phyloP scores from a whole-genome alignment of 2,113 vertebrate species.

The Gila orcuttii region DNA sequence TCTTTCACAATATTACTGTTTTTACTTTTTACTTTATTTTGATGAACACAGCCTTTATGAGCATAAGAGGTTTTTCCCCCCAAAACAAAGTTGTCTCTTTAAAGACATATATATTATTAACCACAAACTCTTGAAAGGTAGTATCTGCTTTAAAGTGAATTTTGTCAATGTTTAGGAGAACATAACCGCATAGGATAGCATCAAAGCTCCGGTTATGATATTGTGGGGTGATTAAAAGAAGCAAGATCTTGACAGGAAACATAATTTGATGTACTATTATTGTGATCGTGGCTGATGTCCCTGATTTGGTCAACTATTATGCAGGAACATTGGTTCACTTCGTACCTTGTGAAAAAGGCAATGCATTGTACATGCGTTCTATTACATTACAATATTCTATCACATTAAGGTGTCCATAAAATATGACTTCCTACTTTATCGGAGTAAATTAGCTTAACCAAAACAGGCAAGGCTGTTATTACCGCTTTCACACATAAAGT shows the following conservation, averaged over 20 bases:
- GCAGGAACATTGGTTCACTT: not conserved
- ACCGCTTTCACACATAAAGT: conserved; percentile 31
- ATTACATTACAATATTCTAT: conserved; percentile 31
- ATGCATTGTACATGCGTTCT: conserved; percentile 32
- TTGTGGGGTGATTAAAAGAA: not conserved
- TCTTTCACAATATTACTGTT: not conserved
- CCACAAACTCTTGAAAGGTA: not conserved
- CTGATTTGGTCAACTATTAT: conserved; percentile 38
- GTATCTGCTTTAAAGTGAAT: not conserved
- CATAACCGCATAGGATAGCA: not conserved
- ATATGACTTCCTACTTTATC: conserved; percentile 38
- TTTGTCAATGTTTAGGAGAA: not conserved
- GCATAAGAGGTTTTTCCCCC: no score
- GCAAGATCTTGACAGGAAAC: not conserved
- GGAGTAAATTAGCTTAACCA: conserved; percentile 39
- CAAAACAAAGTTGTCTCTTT: no score
- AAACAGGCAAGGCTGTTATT: conserved; percentile 36
- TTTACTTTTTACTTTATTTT: not conserved
- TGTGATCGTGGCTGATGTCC: conserved; percentile 19
- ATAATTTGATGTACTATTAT: conserved; percentile 30
- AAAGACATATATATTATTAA: not conserved
- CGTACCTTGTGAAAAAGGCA: conserved; percentile 1
- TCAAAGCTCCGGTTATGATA: not conserved
- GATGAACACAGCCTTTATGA: not conserved
- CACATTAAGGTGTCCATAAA: conserved; percentile 40